Conservation (phyloP, 1,140 invertebrate genomes). For the Steinernema feltiae region DNA sequence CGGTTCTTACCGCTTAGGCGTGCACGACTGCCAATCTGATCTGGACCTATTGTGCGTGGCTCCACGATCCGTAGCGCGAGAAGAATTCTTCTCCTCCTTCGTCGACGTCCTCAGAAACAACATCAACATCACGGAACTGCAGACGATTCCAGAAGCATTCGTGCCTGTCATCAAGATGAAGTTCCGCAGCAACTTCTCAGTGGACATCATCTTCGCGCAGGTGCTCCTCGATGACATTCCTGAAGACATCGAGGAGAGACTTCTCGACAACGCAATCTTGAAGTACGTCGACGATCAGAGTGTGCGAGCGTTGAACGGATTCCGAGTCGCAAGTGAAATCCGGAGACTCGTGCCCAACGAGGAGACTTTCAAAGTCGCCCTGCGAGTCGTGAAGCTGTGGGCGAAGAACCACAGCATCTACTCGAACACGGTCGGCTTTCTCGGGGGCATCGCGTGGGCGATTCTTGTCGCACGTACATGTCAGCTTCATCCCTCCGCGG, state of each 20-base stretch:
- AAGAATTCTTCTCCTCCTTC: conserved; percentile 91
- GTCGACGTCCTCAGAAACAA: conserved; percentile 76
- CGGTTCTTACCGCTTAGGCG: conserved; percentile 82
- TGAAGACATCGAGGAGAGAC: conserved; percentile 71
- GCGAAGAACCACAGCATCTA: conserved; percentile 76
- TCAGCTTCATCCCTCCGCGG: conserved; percentile 94
- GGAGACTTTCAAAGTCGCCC: conserved; percentile 82
- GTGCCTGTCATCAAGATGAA: conserved; percentile 99
- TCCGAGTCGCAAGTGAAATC: conserved; percentile 96
- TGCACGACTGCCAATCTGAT: conserved; percentile 88
- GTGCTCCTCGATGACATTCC: conserved; percentile 86
- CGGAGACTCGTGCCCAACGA: conserved; percentile 86
- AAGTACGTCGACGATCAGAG: conserved; percentile 94
- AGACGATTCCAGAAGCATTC: conserved; percentile 94
- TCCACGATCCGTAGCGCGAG: conserved; percentile 83
- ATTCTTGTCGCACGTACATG: conserved; percentile 96
- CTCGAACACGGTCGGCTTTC: conserved; percentile 91
- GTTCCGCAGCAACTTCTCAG: conserved; percentile 88
- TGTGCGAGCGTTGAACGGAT: conserved; percentile 92
- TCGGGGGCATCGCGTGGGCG: conserved; percentile 98
- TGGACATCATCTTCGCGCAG: conserved; percentile 90
- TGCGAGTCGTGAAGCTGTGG: conserved; percentile 83
- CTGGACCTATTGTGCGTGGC: conserved; percentile 97
- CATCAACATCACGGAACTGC: conserved; percentile 55
- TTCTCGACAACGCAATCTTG: conserved; percentile 80